Conservation (phyloP, 1,140 invertebrate species). For the Tenebrio molitor region DNA sequence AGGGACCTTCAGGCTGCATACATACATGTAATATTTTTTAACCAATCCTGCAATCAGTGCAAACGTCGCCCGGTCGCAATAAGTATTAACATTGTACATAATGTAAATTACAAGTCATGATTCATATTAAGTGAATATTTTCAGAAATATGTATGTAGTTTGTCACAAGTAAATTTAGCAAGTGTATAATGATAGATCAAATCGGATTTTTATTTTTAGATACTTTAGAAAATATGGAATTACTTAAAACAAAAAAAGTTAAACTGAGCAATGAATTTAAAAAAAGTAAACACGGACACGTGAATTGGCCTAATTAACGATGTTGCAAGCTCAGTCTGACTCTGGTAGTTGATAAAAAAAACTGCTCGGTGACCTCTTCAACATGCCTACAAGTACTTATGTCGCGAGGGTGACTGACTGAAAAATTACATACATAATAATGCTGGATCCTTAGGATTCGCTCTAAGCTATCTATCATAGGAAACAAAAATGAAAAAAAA, state of each 20-base stretch:
- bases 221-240: constrained; percentile 17
- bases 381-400: constrained; percentile 60
- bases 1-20: constrained; percentile 52
- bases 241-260: constrained; percentile 43
- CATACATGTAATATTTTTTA: constrained; percentile 38
- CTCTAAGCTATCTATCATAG: constrained; percentile 47
- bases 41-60: constrained; percentile 42
- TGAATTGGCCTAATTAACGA: constrained; percentile 26
- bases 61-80: constrained; percentile 57
- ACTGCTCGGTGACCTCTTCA: constrained; percentile 56
- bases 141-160: constrained; percentile 47
- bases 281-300: constrained; percentile 6
- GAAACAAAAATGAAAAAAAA: constrained; percentile 51
- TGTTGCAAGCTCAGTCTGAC: constrained; percentile 32
- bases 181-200: constrained; percentile 45
- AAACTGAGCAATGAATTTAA: constrained; percentile 28
- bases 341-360: constrained; percentile 42
- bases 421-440: constrained; percentile 49
- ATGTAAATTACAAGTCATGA: constrained; percentile 34
- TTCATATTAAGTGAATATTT: constrained; percentile 45
- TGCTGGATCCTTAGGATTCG: constrained; percentile 51
- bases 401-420: constrained; percentile 58
- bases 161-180: constrained; percentile 40
- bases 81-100: constrained; percentile 56
- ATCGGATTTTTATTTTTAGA: constrained; percentile 46